Conservation (phyloP, 2,113 vertebrate genomes). For the Erythrolamprus reginae region DNA sequence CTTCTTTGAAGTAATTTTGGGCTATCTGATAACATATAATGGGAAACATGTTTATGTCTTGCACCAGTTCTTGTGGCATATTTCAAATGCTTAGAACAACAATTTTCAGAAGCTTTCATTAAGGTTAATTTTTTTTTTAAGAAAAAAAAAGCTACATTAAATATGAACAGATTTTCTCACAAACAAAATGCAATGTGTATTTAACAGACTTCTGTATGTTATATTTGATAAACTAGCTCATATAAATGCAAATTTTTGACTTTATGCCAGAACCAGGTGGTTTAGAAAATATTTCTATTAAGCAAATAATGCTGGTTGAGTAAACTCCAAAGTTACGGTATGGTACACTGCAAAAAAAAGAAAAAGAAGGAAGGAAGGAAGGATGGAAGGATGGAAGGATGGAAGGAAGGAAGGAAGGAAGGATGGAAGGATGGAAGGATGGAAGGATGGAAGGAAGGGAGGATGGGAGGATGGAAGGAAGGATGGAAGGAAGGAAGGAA, state of each 20-base stretch:
- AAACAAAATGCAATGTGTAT: conserved; percentile 85
- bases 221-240: conserved; percentile 85
- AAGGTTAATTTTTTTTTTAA: conserved; percentile 72
- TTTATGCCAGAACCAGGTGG: conserved; percentile 84
- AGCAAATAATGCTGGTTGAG: conserved; percentile 79
- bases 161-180: conserved; percentile 84
- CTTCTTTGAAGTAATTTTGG: conserved; percentile 81
- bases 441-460: too few relatives aligned
- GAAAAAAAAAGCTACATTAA: conserved; percentile 74
- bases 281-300: conserved; percentile 82
- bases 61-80: conserved; percentile 75
- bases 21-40: conserved; percentile 85
- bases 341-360: conserved; percentile 40
- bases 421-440: background rate
- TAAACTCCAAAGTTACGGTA: conserved; percentile 66
- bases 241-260: conserved; percentile 86
- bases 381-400: background rate
- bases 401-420: background rate
- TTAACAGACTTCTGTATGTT: conserved; percentile 84
- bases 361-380: conserved; percentile 2
- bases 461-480: too few relatives aligned
- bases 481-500: too few relatives aligned
- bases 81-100: conserved; percentile 86
- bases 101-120: conserved; percentile 85
- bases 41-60: conserved; percentile 81